A percentile compares a stretch with the other conserved stretches of the same genome.
Conservation (phyloP, 2,113 vertebrate species). For the Calyptommatus sinebrachiatus region DNA sequence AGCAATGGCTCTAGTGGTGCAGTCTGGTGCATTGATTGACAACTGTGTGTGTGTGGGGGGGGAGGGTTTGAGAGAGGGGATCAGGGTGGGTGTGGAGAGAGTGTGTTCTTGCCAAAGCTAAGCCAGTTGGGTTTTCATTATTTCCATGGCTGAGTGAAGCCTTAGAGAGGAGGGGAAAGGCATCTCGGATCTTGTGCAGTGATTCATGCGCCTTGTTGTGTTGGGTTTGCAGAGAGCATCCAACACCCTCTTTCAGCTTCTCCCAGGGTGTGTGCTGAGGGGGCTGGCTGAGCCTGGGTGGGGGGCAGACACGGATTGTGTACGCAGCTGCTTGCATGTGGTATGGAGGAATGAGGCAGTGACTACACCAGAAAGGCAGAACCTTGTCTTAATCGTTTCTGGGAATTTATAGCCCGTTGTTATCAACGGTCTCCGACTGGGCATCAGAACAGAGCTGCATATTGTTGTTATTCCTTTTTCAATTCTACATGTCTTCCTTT, state of each 20-base stretch:
- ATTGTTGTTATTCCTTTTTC: neutral
- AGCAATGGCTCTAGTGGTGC: neutral
- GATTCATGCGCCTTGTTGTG: conserved; percentile 56
- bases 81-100: neutral
- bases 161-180: neutral
- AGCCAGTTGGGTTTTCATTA: neutral
- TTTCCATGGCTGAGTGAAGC: neutral
- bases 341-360: neutral
- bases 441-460: neutral
- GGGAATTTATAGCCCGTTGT: neutral
- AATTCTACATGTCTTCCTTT: too few species aligned
- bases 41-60: neutral
- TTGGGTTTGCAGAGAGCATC: neutral
- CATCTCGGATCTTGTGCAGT: conserved; percentile 22
- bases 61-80: too few species aligned
- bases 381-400: neutral
- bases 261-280: neutral
- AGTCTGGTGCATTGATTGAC: neutral
- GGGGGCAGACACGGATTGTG: neutral
- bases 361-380: neutral
- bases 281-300: neutral
- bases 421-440: neutral
- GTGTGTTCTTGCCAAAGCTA: neutral
- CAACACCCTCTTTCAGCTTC: conserved; percentile 23
- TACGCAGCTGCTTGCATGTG: neutral